Conservation (phyloP, 2,888 invertebrate species). For the Punctoribates punctum region DNA sequence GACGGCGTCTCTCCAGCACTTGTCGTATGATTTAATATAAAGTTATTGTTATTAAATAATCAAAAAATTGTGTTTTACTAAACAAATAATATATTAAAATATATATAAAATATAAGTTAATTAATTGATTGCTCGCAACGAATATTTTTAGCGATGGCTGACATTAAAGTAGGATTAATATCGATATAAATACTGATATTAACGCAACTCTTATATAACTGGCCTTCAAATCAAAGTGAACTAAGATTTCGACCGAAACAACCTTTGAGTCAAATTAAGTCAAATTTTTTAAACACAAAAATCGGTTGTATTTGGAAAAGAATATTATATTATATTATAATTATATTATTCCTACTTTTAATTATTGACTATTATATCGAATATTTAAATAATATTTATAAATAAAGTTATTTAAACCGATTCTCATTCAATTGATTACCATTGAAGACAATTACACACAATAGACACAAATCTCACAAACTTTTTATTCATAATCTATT, state of each 20-base stretch:
- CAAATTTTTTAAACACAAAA: conserved; percentile 14
- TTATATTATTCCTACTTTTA: conserved; percentile 26
- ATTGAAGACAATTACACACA: too few species aligned
- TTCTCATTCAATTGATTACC: too few species aligned
- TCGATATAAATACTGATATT: conserved; percentile 11
- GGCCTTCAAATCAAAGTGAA: conserved; percentile 38
- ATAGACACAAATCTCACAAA: too few species aligned
- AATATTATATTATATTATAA: not conserved
- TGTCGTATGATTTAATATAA: not conserved
- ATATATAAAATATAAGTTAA: not conserved
- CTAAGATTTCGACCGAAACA: conserved; percentile 26
- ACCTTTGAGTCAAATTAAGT: conserved; percentile 18
- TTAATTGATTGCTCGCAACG: conserved; percentile 31
- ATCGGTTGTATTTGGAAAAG: conserved; percentile 15
- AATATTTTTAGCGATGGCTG: conserved; percentile 27
- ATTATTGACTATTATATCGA: conserved; percentile 26
- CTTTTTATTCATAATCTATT: too few species aligned
- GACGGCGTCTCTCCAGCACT: not conserved
- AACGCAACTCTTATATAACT: conserved; percentile 11
- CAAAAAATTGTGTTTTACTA: conserved; percentile 28
- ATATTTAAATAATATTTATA: conserved; percentile 22
- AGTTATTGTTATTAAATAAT: not conserved
- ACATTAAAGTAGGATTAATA: conserved; percentile 25
- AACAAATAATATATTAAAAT: not conserved
- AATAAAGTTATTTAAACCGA: conserved; percentile 21